Conservation (phyloP, 2,888 invertebrate genomes). For the Mythimna pallens region DNA sequence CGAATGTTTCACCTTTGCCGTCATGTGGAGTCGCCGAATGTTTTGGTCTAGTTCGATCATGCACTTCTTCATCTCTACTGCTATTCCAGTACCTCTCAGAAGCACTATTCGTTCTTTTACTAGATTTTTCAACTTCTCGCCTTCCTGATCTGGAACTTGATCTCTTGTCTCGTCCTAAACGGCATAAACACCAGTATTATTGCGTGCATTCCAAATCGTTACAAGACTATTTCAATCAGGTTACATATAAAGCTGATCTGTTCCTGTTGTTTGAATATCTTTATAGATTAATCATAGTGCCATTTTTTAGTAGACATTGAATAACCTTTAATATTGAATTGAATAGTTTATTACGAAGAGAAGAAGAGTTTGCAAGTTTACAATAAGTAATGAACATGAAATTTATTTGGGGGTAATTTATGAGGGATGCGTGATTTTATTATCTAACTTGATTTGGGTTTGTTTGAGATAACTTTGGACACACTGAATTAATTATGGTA, state of each 20-base stretch:
- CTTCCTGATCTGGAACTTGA: conserved; percentile 84
- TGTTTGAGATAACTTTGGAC: neutral
- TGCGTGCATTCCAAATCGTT: neutral
- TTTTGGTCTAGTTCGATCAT: conserved; percentile 83
- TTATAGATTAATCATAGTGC: neutral
- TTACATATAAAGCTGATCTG: neutral
- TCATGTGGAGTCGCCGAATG: conserved; percentile 78
- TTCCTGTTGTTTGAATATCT: neutral
- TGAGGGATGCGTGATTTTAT: neutral
- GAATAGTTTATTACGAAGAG: too few relatives aligned
- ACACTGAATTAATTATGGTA: neutral
- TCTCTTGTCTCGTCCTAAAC: conserved; percentile 84
- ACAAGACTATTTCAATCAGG: neutral
- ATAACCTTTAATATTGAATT: neutral
- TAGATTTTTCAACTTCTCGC: conserved; percentile 82
- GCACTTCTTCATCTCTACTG: conserved; percentile 80
- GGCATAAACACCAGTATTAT: neutral
- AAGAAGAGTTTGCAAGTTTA: too few relatives aligned
- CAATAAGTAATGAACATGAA: neutral
- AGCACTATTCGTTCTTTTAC: conserved; percentile 82
- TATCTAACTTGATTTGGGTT: neutral
- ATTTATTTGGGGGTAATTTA: neutral
- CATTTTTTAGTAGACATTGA: neutral
- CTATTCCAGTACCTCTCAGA: conserved; percentile 86
- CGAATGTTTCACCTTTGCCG: conserved; percentile 76